A percentile compares a stretch with the other conserved stretches of the same genome.
phyloP scores from a whole-genome alignment of 2,888 invertebrate genomes.

The Leptogaster cylindrica region DNA sequence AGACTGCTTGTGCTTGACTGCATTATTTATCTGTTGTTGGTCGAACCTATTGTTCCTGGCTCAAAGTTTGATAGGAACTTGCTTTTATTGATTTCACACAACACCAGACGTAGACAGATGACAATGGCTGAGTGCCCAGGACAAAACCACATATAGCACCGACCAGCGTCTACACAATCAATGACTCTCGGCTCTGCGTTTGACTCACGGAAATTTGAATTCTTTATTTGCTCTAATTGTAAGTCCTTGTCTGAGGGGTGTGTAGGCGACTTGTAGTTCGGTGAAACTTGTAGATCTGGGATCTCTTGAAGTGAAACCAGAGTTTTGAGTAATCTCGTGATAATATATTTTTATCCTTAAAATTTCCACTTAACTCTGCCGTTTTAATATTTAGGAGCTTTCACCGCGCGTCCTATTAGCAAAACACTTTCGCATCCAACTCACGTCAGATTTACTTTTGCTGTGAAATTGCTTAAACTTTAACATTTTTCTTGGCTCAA shows the following conservation, averaged over 20 bases:
- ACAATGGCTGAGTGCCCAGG: neutral
- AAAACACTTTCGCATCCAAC: neutral
- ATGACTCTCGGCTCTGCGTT: slow-evolving; percentile 1
- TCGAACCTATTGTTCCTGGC: slow-evolving; percentile 13
- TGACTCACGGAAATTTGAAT: slow-evolving; percentile 38
- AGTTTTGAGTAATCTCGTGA: slow-evolving; percentile 5
- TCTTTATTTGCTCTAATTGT: slow-evolving; percentile 1
- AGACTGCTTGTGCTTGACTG: slow-evolving; percentile 13
- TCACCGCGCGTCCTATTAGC: neutral
- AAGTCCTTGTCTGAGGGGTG: neutral
- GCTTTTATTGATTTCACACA: slow-evolving; percentile 23
- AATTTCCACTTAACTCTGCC: too few relatives aligned
- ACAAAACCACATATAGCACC: neutral
- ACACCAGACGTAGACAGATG: slow-evolving; percentile 1
- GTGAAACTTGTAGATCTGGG: too few relatives aligned
- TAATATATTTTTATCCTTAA: neutral
- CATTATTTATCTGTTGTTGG: slow-evolving; percentile 15
- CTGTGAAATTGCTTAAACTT: slow-evolving; percentile 36
- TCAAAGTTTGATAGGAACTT: slow-evolving; percentile 22
- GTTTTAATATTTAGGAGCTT: too few relatives aligned
- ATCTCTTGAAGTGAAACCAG: too few relatives aligned
- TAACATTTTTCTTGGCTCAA: slow-evolving; percentile 41
- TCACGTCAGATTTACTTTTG: slow-evolving; percentile 21
- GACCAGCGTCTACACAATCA: neutral
- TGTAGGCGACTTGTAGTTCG: neutral